A percentile compares a stretch with the other conserved stretches of the same genome.
Evolutionary conservation across 2,888 invertebrate genomes (phyloP).

Genomic region (Cremastobaeus sp.): DNA sequence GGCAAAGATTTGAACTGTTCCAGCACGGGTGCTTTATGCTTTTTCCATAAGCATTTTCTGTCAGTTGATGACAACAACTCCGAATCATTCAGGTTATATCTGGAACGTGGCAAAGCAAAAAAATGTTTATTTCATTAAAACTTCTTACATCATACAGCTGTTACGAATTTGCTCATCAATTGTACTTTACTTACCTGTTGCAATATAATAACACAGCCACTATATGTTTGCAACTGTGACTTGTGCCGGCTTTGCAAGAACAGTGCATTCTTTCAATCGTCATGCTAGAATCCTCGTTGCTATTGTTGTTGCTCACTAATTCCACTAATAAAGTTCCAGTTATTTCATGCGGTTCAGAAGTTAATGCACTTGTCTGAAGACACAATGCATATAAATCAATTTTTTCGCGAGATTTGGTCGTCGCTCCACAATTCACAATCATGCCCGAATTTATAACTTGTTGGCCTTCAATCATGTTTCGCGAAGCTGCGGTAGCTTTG

Average conservation of each 20-base stretch:
- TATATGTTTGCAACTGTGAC: slow-evolving; percentile 12
- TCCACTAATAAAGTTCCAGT: slow-evolving; percentile 14
- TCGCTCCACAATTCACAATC: slow-evolving; percentile 37
- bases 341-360: slow-evolving; percentile 20
- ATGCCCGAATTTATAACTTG: slow-evolving; percentile 43
- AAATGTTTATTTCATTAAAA: too few relatives aligned
- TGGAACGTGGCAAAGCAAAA: too few relatives aligned
- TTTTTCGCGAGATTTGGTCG: neutral
- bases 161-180: too few relatives aligned
- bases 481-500: slow-evolving; percentile 22
- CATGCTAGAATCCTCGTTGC: neutral
- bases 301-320: neutral
- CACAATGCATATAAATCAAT: slow-evolving; percentile 30
- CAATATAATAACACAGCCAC: slow-evolving; percentile 18
- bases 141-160: too few relatives aligned
- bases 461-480: slow-evolving; percentile 49
- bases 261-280: slow-evolving; percentile 6
- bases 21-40: slow-evolving; percentile 7
- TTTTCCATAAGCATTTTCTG: slow-evolving; percentile 16
- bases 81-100: neutral
- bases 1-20: slow-evolving; percentile 22
- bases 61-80: slow-evolving; percentile 13
- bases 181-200: slow-evolving; percentile 14
- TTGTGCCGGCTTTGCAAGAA: slow-evolving; percentile 14
- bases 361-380: slow-evolving; percentile 36